Conservation (phyloP, 2,113 vertebrate species). For the Phylloscopus trochiloides region DNA sequence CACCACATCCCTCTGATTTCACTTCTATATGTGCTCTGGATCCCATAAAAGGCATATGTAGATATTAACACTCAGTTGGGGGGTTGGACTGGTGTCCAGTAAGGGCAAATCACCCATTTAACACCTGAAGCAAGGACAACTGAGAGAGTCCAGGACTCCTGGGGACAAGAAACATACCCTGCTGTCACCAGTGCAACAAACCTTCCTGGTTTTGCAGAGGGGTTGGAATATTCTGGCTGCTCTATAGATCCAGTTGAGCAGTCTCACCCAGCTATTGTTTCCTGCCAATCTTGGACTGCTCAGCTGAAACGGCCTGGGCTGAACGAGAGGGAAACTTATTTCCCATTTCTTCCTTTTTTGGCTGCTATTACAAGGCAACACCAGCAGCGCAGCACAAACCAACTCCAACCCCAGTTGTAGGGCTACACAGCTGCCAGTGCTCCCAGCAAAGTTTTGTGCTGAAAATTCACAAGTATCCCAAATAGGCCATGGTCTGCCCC, state of each 20-base stretch:
- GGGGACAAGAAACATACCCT: neutral
- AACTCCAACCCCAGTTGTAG: neutral
- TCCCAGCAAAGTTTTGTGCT: neutral
- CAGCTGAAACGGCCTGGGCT: neutral
- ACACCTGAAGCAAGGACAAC: neutral
- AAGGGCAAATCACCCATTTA: neutral
- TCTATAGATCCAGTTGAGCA: neutral
- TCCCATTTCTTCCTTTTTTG: neutral
- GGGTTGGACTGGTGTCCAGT: neutral
- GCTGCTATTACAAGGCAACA: neutral
- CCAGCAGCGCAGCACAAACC: neutral
- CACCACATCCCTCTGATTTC: slow-evolving; percentile 6
- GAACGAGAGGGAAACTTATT: neutral
- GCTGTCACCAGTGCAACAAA: neutral
- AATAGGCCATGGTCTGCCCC: neutral
- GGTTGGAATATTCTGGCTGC: neutral
- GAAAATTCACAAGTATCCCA: neutral
- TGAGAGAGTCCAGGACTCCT: neutral
- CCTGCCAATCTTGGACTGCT: neutral
- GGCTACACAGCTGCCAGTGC: neutral
- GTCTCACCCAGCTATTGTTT: neutral
- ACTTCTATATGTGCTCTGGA: neutral
- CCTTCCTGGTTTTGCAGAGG: neutral
- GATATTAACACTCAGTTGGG: neutral
- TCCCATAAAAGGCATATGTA: neutral